These are phyloP conservation scores for Crematogaster levior DNA, from an alignment of 2,888 invertebrate genomes.

Conservation along the genomic window DNA sequence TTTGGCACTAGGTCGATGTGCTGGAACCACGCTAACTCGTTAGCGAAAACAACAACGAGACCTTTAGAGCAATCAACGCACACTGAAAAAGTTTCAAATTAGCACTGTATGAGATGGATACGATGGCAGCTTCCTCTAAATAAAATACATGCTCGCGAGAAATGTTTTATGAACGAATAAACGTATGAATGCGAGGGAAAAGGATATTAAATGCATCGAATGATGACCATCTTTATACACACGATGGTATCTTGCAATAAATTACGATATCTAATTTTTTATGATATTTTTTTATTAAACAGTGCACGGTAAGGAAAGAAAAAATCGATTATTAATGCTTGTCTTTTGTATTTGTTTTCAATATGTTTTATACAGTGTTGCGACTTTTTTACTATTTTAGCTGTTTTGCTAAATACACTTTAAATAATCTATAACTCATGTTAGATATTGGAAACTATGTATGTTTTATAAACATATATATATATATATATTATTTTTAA, in stretches of 20 bases:
- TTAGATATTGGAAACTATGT: not conserved
- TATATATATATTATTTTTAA: not conserved
- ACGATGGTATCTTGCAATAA: not conserved
- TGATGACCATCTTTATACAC: not conserved
- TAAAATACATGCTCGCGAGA: not conserved
- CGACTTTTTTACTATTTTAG: too few species aligned
- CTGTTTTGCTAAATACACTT: too few species aligned
- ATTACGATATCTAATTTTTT: not conserved
- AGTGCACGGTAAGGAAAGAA: not conserved
- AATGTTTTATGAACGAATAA: slow-evolving; percentile 3
- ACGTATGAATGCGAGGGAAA: not conserved
- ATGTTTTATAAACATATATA: not conserved
- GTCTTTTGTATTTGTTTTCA: not conserved
- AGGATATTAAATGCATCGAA: not conserved
- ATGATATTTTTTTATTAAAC: not conserved
- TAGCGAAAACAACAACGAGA: slow-evolving; percentile 38
- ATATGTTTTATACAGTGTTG: not conserved
- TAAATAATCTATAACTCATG: not conserved
- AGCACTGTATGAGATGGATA: not conserved
- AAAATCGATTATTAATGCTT: not conserved
- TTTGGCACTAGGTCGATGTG: slow-evolving; percentile 39
- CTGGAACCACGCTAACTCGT: slow-evolving; percentile 48
- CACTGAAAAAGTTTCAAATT: slow-evolving; percentile 48
- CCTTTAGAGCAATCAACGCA: slow-evolving; percentile 25
- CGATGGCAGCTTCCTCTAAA: not conserved